phyloP scores from a whole-genome alignment of 2,113 vertebrate genomes.

The Rhinichthys klamathensis region DNA sequence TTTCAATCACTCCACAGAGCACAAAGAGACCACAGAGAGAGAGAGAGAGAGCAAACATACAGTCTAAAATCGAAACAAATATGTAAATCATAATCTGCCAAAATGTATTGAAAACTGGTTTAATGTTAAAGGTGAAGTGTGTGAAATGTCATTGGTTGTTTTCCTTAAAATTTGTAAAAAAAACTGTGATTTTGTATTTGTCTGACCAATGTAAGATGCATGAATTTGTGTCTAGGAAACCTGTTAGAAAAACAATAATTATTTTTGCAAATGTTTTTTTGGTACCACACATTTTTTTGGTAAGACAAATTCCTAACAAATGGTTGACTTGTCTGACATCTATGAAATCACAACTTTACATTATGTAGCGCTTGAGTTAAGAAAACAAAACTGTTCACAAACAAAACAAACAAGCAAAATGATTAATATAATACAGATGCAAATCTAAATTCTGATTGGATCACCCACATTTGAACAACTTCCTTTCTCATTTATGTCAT shows the following conservation, averaged over 20 bases:
- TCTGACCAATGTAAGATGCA: neutral
- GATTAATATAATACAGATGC: neutral
- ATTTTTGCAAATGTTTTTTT: neutral
- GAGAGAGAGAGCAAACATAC: neutral
- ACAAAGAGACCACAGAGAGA: conserved; percentile 39
- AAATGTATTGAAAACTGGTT: neutral
- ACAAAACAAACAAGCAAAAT: neutral
- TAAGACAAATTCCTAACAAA: neutral
- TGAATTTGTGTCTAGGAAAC: neutral
- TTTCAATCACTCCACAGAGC: conserved; percentile 78
- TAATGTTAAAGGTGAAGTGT: neutral
- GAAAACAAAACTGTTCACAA: neutral
- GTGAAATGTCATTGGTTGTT: neutral
- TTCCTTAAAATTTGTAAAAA: neutral
- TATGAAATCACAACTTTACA: neutral
- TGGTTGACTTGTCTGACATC: neutral
- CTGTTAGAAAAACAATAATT: neutral
- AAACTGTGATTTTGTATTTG: neutral
- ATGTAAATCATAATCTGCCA: conserved; percentile 7
- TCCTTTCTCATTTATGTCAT: neutral
- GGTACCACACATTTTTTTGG: no score
- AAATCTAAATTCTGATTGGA: neutral
- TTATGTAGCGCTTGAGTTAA: neutral
- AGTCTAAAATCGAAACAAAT: conserved; percentile 54
- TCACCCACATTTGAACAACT: neutral